Evolutionary conservation across 2,888 invertebrate species (phyloP), one percentile per base, ranked within the genome.

Genomic region (Isoperla grammatica): DNA sequence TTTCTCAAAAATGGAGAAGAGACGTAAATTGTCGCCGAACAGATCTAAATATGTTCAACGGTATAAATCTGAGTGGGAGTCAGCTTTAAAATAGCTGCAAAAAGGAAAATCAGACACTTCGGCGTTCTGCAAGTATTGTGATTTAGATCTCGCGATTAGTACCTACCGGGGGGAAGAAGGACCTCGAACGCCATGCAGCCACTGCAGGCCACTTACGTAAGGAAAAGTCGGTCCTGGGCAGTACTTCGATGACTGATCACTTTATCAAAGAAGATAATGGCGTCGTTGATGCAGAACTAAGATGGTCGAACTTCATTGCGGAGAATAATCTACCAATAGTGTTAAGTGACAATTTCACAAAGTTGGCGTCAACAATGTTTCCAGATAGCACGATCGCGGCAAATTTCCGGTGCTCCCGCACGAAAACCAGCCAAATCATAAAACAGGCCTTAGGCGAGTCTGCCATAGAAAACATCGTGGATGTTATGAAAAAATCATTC

Each of bases 261-360:
- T 29, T 29, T 29, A 29, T 29, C n/a, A n/a, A n/a, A n/a, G n/a
- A n/a, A n/a, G n/a, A n/a, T n/a, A n/a, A n/a, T n/a, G n/a, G n/a
- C n/a, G n/a, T n/a, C n/a, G n/a, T n/a, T n/a, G n/a, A n/a, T n/a
- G n/a, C n/a, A n/a, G n/a, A n/a, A n/a, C n/a, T n/a, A n/a, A n/a
- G n/a, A n/a, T 22, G 50, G 22, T 17, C 9, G 9, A 50, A 50
- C n/a, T 50, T 50, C 15, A 15, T 22, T 19, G 13, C 13, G 13
- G 22, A 50, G 37, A 50, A 50, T 22, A 50, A 50, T 23, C 37
- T 50, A 22, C 29, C 29, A 1, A 12, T 50, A 8, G 37, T 13
- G 13, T 22, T 50, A 3, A 50, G 50, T 23, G 50, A 50, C 13
- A 50, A n/a, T 50, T 50, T 50, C 23, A 23, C 50, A 4, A 50